phyloP scores from a whole-genome alignment of 2,113 vertebrate species.

The Gallinago jamesoni region DNA sequence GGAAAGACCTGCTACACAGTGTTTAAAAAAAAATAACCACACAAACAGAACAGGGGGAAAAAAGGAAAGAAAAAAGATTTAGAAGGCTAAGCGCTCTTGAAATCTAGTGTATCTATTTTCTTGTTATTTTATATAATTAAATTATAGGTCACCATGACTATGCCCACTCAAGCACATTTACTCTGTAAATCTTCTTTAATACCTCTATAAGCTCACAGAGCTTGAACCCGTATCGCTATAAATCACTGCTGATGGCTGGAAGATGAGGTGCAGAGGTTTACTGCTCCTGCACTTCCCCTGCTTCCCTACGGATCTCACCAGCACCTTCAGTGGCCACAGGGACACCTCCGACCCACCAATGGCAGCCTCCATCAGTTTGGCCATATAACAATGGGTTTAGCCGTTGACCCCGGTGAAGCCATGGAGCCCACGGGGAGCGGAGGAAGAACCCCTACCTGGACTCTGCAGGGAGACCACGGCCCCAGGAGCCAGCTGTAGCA shows the following conservation, averaged over 20 bases:
- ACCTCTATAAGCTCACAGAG: background rate
- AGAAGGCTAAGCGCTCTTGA: background rate
- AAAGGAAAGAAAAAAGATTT: background rate
- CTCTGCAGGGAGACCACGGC: conserved; percentile 85
- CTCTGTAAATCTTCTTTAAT: conserved; percentile 3
- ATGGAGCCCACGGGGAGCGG: background rate
- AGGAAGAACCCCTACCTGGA: conserved; percentile 80
- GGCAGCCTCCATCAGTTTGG: background rate
- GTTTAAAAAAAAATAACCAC: background rate
- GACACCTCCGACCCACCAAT: background rate
- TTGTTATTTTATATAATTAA: conserved; percentile 57
- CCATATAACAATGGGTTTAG: rapidly evolving
- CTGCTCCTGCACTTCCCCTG: background rate
- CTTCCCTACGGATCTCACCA: background rate
- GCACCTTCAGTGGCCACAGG: background rate
- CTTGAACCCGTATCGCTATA: background rate
- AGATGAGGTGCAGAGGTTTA: background rate
- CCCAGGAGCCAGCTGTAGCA: conserved; percentile 91
- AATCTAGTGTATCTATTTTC: conserved; percentile 27
- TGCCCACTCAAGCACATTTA: conserved; percentile 21
- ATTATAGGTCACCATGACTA: conserved; percentile 28
- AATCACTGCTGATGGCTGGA: background rate
- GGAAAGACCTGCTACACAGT: background rate
- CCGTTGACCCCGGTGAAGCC: rapidly evolving
- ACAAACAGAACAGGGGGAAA: background rate